Conservation (phyloP, 2,113 vertebrate species). For the Platysternon megacephalum region DNA sequence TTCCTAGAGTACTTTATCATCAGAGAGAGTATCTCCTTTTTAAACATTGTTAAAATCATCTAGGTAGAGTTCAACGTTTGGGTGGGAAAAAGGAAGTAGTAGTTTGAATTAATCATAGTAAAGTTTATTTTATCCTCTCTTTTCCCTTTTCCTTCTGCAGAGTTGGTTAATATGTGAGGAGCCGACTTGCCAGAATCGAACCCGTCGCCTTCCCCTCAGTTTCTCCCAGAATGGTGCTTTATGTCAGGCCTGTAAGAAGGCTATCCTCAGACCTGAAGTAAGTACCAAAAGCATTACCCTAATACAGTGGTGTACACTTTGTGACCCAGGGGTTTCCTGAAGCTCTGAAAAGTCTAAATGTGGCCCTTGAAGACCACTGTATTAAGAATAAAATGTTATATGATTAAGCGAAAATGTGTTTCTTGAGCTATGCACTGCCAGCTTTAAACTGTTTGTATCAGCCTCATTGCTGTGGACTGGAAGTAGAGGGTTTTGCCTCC, state of each 20-base stretch:
- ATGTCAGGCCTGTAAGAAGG: slow-evolving; percentile 90
- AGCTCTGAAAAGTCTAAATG: background rate
- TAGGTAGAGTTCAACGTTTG: background rate
- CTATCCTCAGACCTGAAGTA: slow-evolving; percentile 91
- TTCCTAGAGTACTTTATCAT: background rate
- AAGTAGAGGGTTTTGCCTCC: background rate
- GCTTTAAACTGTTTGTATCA: background rate
- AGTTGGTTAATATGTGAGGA: slow-evolving; percentile 97
- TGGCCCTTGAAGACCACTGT: background rate
- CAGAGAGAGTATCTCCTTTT: background rate
- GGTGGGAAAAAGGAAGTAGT: background rate
- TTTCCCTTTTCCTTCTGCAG: slow-evolving; percentile 70
- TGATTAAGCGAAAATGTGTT: slow-evolving; percentile 1
- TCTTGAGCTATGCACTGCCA: background rate
- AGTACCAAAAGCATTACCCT: background rate
- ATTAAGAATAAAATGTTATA: slow-evolving; percentile 12
- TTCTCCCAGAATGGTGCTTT: slow-evolving; percentile 91
- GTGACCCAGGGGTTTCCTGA: background rate
- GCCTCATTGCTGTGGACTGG: slow-evolving; percentile 32
- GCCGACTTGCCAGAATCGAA: slow-evolving; percentile 89
- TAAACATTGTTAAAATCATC: background rate
- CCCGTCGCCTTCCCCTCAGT: slow-evolving; percentile 86
- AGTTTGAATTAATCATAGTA: background rate
- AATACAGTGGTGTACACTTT: background rate
- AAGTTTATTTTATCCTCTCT: background rate